phyloP scores from a whole-genome alignment of 2,797 vertebrate species.

The Lophura swinhoii region DNA sequence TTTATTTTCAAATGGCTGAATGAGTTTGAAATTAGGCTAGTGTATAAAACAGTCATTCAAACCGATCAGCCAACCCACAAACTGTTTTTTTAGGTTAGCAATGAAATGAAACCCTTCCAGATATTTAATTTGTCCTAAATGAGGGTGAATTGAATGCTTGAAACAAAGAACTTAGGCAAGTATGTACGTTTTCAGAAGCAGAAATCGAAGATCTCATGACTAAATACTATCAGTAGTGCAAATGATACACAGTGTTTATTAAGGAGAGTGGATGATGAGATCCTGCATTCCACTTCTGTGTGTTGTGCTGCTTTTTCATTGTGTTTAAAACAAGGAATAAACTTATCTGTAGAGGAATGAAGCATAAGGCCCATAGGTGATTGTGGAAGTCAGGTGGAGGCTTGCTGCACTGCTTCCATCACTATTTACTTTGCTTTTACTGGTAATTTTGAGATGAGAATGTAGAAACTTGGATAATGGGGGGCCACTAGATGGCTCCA shows the following conservation, averaged over 20 bases:
- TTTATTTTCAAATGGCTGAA: not conserved
- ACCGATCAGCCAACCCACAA: not conserved
- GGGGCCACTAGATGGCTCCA: conserved; percentile 64
- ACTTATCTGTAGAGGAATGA: not conserved
- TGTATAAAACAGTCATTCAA: not conserved
- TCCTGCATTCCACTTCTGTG: not conserved
- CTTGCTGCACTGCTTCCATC: not conserved
- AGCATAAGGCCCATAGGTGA: not conserved
- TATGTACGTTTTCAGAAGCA: not conserved
- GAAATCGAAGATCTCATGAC: not conserved
- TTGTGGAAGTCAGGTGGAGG: not conserved
- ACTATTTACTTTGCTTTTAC: not conserved
- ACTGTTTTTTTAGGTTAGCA: not conserved
- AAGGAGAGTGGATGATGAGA: not conserved
- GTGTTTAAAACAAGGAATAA: not conserved
- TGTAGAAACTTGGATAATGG: not conserved
- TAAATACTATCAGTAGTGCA: rapidly evolving
- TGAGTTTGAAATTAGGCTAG: not conserved
- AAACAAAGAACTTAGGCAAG: not conserved
- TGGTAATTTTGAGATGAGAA: not conserved
- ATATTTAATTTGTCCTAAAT: not conserved
- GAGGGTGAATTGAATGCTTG: not conserved
- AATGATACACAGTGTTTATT: not conserved
- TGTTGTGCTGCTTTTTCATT: not conserved
- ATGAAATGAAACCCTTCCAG: not conserved